Evolutionary conservation across 2,888 invertebrate species (phyloP), one percentile per base, ranked within the genome.

Genomic region (Lymantria monacha): DNA sequence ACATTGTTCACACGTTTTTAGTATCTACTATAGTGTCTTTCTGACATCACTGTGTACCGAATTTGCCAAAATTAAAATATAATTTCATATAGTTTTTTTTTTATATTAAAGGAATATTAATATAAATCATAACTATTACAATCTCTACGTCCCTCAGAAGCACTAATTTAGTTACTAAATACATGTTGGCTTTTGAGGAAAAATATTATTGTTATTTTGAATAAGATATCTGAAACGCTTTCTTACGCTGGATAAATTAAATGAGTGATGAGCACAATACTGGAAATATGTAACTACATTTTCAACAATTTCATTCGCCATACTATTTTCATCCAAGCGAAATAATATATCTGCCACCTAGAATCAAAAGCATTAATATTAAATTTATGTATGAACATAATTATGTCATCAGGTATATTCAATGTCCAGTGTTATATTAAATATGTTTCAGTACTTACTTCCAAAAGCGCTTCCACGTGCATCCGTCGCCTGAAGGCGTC

Each of bases 181-280:
- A 22, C 22, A 22, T 22, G 22, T n/a, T 22, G 22, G 5, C 33
- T 10, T 33, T 33, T 33, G 9, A 10, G 1, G 10, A 33, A 10
- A 10, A 3, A 33, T 33, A 33, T 33, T 33, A 3, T 10, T 7
- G 3, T 33, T 33, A 7, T 33, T 33, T 10, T 33, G 9, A 10
- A 33, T 33, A 10, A 33, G 1, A 8, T 33, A 10, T 33, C 1
- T 5, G 1, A 33, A 43, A 48, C 9, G 10, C 0, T 31, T 15
- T 74, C 80, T 80, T 70, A 87, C 87, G 51, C 81, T 70, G 0
- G 74, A 64, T 1, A 81, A 60, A 43, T 74, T 76, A 51, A 87
- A 87, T 0, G 63, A 56, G 0, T 75, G 77, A 33, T 83, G 77
- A 0, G 81, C 74, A 1, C 70, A 60, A 15, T 61, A 74, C 42